These are phyloP conservation scores for Alca torda DNA, from an alignment of 2,797 vertebrate species.

Conservation along the genomic window DNA sequence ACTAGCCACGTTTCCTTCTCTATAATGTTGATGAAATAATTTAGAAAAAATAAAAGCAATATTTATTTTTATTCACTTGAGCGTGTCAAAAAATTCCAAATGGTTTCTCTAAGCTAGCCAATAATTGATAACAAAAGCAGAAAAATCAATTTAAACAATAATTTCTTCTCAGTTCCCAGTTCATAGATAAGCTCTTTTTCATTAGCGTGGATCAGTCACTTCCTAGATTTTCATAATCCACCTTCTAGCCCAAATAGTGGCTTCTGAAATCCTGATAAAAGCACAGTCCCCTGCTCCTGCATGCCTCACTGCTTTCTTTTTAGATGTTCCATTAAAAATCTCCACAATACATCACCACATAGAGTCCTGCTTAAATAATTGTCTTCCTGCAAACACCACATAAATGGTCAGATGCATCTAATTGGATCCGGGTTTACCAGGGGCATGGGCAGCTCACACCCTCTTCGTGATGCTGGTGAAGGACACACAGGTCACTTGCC, in stretches of 20 bases:
- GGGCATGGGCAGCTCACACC: neutral
- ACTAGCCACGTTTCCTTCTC: neutral
- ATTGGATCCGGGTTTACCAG: neutral
- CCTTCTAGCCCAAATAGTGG: neutral
- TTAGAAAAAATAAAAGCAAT: neutral
- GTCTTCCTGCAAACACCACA: neutral
- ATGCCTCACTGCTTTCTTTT: neutral
- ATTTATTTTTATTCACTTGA: neutral
- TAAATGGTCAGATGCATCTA: neutral
- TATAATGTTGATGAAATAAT: neutral
- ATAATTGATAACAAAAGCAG: neutral
- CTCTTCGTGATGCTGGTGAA: neutral
- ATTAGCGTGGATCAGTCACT: neutral
- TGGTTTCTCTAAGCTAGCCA: neutral
- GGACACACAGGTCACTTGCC: fast-evolving
- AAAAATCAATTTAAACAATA: neutral
- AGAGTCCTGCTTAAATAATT: neutral
- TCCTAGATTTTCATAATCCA: neutral
- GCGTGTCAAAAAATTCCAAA: neutral
- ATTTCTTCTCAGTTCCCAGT: neutral
- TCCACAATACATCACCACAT: neutral
- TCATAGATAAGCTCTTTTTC: neutral
- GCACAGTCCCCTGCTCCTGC: neutral
- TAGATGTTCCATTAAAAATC: neutral
- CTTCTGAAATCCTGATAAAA: neutral